These are phyloP conservation scores for Eupithecia tripunctaria DNA, from an alignment of 2,888 invertebrate genomes.

Conservation along the genomic window DNA sequence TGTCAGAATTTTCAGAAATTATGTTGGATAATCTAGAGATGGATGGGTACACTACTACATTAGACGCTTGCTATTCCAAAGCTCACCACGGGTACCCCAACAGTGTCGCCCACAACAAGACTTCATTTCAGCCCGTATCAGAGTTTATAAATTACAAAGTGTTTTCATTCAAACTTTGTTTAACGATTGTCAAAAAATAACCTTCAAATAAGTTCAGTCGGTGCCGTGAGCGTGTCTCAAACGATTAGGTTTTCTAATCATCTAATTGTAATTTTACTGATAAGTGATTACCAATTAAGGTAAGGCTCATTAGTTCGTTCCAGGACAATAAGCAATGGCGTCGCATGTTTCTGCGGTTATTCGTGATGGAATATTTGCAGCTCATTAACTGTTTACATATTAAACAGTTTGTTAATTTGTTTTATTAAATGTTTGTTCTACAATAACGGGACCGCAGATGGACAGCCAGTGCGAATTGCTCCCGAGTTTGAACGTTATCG, in stretches of 20 bases:
- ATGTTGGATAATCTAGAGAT: neutral
- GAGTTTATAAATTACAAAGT: neutral
- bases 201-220: neutral
- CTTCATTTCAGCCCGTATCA: neutral
- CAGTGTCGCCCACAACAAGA: too few species aligned
- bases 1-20: neutral
- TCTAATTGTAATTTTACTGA: slow-evolving; percentile 10
- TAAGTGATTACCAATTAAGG: slow-evolving; percentile 22
- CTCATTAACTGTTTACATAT: slow-evolving; percentile 26
- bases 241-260: slow-evolving; percentile 12
- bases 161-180: neutral
- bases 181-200: neutral
- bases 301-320: slow-evolving; percentile 25
- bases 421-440: slow-evolving; percentile 23
- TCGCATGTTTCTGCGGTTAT: slow-evolving; percentile 15
- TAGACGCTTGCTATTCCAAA: too few species aligned
- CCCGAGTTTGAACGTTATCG: neutral
- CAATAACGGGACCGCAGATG: slow-evolving; percentile 8
- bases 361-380: slow-evolving; percentile 30
- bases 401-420: slow-evolving; percentile 20
- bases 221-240: neutral
- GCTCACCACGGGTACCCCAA: too few species aligned
- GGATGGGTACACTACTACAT: neutral
- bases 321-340: slow-evolving; percentile 25
- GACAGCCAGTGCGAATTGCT: neutral